Base-by-base conservation (phyloP, 2,113 vertebrate species). In the Zosterops borbonicus region DNA sequence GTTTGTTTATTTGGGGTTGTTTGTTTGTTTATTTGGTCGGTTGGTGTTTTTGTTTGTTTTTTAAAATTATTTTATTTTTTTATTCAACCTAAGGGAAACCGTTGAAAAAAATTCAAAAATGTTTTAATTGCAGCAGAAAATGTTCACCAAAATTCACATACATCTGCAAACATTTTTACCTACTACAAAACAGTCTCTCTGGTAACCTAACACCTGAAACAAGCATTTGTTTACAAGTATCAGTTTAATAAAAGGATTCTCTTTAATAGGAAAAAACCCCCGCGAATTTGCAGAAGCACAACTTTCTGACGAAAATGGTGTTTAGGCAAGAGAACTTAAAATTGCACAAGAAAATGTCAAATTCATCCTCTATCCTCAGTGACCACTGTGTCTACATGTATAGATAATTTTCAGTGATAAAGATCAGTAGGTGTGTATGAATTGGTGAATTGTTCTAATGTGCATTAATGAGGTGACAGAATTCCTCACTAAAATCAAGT, bases 191-290 rank as follows among this genome's bases (percentile, higher is more conserved):
- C 33, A 29, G 13, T 58, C 17, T 71, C 28, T 80, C 28, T 92
- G 23, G 21, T 31, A 93, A 23, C n/a, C 9, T 47, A 77, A 42
- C 35, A n/a, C 2, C 70, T 90, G 35, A 64, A 35, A 92, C 39
- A 47, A 73, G 27, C 21, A 63, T 65, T 44, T 89, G 52, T 83
- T 95, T 93, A 83, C 89, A 83, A 74, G 44, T 11, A 83, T 64
- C 59, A 56, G 33, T 88, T 96, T 95, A 95, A 91, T 94, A 93
- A 94, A 93, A 89, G 31, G 22, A 90, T 19, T 20, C 20, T 69
- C 9, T 69, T 93, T 37, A 44, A 94, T 20, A 94, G 76, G 41
- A 93, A 91, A 95, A 10, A 29, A 17, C 13, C 1, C 0, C 0
- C 41, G 42, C 1, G 11, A 74, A 94, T 95, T 92, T 92, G 60